phyloP scores from a whole-genome alignment of 2,888 invertebrate genomes.

The Charanyca ferruginea region DNA sequence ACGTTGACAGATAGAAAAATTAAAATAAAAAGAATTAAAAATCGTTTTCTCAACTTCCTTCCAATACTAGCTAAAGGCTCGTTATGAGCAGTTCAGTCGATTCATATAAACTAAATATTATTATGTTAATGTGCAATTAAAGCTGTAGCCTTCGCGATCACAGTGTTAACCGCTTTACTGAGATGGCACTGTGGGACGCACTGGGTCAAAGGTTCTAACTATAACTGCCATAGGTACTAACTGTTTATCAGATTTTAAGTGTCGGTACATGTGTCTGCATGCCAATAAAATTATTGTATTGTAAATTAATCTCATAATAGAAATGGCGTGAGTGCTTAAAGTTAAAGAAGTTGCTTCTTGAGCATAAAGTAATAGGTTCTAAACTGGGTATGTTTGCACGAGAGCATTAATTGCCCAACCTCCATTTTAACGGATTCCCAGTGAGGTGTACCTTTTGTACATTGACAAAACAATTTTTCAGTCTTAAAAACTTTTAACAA shows the following conservation, averaged over 20 bases:
- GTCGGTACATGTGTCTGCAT: conserved; percentile 41
- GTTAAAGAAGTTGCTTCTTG: no score
- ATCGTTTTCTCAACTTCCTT: conserved; percentile 44
- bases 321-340: conserved; percentile 1
- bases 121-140: conserved; percentile 69
- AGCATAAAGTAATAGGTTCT: no score
- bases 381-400: no score
- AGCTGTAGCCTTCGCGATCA: conserved; percentile 68
- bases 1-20: conserved; percentile 19
- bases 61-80: conserved; percentile 66
- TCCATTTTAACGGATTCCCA: no score
- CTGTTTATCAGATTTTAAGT: conserved; percentile 23
- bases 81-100: conserved; percentile 70
- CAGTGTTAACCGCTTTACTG: conserved; percentile 70
- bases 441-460: no score
- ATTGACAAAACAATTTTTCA: no score
- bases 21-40: background rate
- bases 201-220: conserved; percentile 49
- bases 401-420: no score
- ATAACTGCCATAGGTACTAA: conserved; percentile 17
- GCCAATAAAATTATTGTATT: conserved; percentile 8
- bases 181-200: conserved; percentile 55
- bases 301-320: background rate
- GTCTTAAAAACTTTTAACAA: no score
- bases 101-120: conserved; percentile 76